A percentile compares a stretch with the other conserved stretches of the same genome.
Evolutionary conservation across 2,113 vertebrate species (phyloP).

Genomic region (Porphyrio hochstetteri): DNA sequence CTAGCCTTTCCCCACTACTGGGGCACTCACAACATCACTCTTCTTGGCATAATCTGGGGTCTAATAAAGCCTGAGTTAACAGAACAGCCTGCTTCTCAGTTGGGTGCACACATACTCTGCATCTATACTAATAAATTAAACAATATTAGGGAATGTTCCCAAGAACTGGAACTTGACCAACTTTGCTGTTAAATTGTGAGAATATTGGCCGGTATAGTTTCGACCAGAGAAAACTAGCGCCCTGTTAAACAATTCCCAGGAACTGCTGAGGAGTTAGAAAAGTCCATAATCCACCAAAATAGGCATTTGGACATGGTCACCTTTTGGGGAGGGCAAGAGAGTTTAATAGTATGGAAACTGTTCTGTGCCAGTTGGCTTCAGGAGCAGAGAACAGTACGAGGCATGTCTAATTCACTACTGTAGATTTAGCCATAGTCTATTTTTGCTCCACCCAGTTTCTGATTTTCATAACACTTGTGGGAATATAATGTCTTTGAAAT

Average conservation of each 20-base stretch:
- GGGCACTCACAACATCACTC: background rate
- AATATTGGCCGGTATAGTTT: slow-evolving; percentile 33
- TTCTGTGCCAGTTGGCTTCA: slow-evolving; percentile 17
- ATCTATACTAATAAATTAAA: slow-evolving; percentile 56
- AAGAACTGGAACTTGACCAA: slow-evolving; percentile 41
- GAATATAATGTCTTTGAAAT: slow-evolving; percentile 42
- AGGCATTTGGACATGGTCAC: background rate
- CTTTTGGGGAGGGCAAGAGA: background rate
- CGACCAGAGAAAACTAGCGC: slow-evolving; percentile 37
- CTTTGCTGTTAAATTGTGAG: slow-evolving; percentile 57
- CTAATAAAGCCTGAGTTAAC: slow-evolving; percentile 25
- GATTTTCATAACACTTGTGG: slow-evolving; percentile 29
- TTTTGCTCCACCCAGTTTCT: slow-evolving; percentile 48
- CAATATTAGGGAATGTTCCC: slow-evolving; percentile 26
- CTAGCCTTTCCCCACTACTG: background rate
- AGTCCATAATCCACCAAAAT: background rate
- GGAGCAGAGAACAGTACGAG: background rate
- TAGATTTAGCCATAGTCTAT: background rate
- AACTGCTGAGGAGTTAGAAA: background rate
- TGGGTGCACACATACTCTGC: background rate
- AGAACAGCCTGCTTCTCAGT: slow-evolving; percentile 48
- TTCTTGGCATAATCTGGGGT: background rate
- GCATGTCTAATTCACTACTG: slow-evolving; percentile 17
- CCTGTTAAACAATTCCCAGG: slow-evolving; percentile 26
- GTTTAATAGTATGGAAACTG: background rate